Conservation (phyloP, 2,113 vertebrate genomes). For the Gracilinanus agilis region DNA sequence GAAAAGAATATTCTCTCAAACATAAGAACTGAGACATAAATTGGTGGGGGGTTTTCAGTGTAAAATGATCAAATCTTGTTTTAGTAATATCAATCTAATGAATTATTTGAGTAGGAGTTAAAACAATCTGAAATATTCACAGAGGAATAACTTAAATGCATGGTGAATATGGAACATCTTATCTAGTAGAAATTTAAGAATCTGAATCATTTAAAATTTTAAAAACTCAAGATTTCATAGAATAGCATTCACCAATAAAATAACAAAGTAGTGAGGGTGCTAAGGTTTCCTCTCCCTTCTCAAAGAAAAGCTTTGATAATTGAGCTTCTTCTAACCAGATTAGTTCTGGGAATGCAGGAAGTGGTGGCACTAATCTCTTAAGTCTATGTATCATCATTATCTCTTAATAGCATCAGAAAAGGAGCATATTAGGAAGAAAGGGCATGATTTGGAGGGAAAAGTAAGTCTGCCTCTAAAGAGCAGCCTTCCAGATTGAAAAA, state of each 20-base stretch:
- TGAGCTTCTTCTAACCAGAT: background rate
- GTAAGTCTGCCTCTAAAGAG: background rate
- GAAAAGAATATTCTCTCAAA: conserved; percentile 63
- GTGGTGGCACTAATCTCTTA: conserved; percentile 5
- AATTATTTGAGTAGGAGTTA: conserved; percentile 56
- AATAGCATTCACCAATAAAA: conserved; percentile 46
- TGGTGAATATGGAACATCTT: conserved; percentile 28
- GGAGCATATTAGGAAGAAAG: background rate
- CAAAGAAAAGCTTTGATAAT: background rate
- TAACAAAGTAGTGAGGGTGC: background rate
- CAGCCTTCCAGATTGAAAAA: conserved; percentile 30
- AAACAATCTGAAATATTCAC: conserved; percentile 57
- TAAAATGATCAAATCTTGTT: conserved; percentile 75
- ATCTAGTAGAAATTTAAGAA: conserved; percentile 59
- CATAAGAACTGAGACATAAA: conserved; percentile 58
- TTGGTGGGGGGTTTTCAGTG: conserved; percentile 57
- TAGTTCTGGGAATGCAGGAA: conserved; percentile 14
- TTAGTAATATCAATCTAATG: conserved; percentile 74
- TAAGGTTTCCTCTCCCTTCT: background rate
- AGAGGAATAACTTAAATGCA: conserved; percentile 59
- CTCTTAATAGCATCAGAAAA: background rate
- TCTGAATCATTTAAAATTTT: conserved; percentile 55
- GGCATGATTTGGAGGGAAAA: background rate
- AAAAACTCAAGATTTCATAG: conserved; percentile 35
- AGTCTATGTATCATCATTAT: conserved; percentile 10